Base-by-base conservation (phyloP, 1,140 invertebrate species). In the Stegodyphus mimosarum region DNA sequence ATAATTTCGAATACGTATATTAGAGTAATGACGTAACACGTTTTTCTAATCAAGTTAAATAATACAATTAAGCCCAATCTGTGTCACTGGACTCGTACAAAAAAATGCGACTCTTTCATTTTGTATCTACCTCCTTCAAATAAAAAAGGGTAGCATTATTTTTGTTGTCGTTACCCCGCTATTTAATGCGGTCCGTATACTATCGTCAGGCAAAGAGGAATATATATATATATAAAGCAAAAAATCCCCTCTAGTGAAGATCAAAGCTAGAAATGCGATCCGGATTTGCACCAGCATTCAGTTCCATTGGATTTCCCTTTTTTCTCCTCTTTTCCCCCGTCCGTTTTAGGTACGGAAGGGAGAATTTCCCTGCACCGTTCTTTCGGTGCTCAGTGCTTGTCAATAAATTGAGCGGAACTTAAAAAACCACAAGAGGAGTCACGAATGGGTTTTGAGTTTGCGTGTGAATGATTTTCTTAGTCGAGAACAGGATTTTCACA, bases 291-390 rank as follows among this genome's bases (percentile, higher is more conserved):
- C 63, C 50, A 49, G 50, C 76, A 78, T 78, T 64, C n/a, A 78
- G 69, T 78, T 78, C 76, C 76, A 69, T 69, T n/a, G 76, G 76
- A 78, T 78, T 78, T 78, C 76, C 17, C n/a, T 18, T 67, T 7
- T 67, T 67, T 67, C 13, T 15, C 50, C 64, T 64, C 60, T 64
- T 13, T 51, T 52, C 9, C 17, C 17, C 64, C 17, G n/a, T 67
- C 55, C 55, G 17, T 17, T 18, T 67, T 9, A 15, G 15, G 15
- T 9, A 33, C 74, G 48, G 74, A 64, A 51, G 74, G 74, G 13
- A 63, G 50, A 67, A 33, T 33, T 33, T 33, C 33, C 33, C 33
- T 33, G 33, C 48, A 51, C 50, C 64, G 33, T 63, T 63, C 18
- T 50, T 51, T 51, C 6, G 76, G 67, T 52, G 7, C 50, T 78